Base-by-base conservation (phyloP, 2,113 vertebrate species). In the Chloropsis hardwickii region DNA sequence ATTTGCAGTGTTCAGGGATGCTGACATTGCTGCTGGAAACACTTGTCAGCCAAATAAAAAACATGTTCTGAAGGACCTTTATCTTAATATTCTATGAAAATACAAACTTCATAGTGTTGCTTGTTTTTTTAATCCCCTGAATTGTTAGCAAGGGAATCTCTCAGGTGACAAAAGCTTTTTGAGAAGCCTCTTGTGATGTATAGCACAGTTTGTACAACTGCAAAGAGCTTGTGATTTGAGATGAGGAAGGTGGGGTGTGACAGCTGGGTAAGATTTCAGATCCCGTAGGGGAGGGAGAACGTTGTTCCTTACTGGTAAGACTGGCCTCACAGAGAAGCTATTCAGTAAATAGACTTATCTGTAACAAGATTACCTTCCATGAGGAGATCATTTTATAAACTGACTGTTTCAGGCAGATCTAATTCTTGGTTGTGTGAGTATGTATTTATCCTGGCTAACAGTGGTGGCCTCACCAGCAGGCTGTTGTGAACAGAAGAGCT, bases 301-400 rank as follows among this genome's bases (percentile, higher is more conserved):
- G 4, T 81, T 82, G 12, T 84, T 94, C 44, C 47, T 91, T 81
- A 35, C 39, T 39, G 51, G 42, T 66, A 65, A 88, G 79, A 47
- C 50, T 86, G 80, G 50, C 28, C 83, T 92, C 48, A 48, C 2
- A 1, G 66, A 76, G 86, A 86, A 89, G 40, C 84, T 92, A 33
- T 84, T 56, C 70, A 48, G 69, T 81, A 88, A 84, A 94, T 86
- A 86, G 83, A 80, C 66, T 97, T 95, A 79, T 27, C 77, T 61
- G 4, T 95, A 95, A 95, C 60, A 53, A 79, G 85, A 84, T 95
- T 91, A 91, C 78, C 72, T 91, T 83, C 86, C 86, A 65, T 64
- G 84, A 94, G 95, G 89, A 91, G 83, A 88, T 84, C 6, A 45
- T 84, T 95, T 94, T 79, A 71, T 89, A 92, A 92, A 95, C 83